Conservation (phyloP, 2,113 vertebrate species). For the Microtus ochrogaster region DNA sequence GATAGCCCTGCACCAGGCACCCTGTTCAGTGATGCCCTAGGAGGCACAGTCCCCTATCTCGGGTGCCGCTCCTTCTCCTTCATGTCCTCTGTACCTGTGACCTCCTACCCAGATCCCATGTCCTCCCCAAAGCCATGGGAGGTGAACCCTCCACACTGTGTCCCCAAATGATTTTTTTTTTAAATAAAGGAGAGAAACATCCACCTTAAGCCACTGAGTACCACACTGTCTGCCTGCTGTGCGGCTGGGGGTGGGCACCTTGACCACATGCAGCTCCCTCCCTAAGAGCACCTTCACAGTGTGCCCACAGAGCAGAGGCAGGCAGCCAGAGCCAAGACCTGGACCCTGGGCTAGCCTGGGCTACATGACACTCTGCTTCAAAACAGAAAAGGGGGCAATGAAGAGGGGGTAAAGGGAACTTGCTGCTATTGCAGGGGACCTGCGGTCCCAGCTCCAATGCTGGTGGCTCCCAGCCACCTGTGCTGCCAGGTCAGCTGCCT, state of each 20-base stretch:
- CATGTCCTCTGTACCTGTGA: background rate
- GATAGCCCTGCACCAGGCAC: background rate
- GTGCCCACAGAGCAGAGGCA: no score
- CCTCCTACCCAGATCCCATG: background rate
- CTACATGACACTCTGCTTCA: no score
- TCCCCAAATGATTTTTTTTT: slow-evolving; percentile 54
- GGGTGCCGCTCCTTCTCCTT: background rate
- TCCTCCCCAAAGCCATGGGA: slow-evolving; percentile 68
- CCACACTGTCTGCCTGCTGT: no score
- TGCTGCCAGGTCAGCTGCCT: background rate
- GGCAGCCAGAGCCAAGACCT: background rate
- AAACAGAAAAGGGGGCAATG: background rate
- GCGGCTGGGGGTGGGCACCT: fast-evolving
- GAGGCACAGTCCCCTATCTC: background rate
- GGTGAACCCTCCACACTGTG: background rate
- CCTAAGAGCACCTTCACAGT: no score
- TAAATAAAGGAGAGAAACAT: slow-evolving; percentile 70
- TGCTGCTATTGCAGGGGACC: background rate
- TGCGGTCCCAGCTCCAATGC: background rate
- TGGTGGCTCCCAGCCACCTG: background rate
- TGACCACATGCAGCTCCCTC: no score
- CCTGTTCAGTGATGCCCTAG: background rate
- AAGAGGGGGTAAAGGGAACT: background rate
- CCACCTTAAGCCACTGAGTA: background rate
- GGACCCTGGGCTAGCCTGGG: background rate